These are phyloP conservation scores for fruit fly (Drosophila melanogaster) DNA, from an alignment of 1,140 invertebrate species.

Conservation along the genomic window Release_6_plus_ISO1_MT NT_033779.5:10110501-10111000, in stretches of 20 bases:
- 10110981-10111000: slow-evolving; percentile 92
- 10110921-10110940: slow-evolving; percentile 85
- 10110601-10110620: not conserved
- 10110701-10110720: slow-evolving; percentile 76
- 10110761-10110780: slow-evolving; percentile 55
- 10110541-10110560: slow-evolving; percentile 40
- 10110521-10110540: slow-evolving; percentile 32
- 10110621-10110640: not conserved
- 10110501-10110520: slow-evolving; percentile 37
- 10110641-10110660: slow-evolving; percentile 28
- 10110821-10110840: slow-evolving; percentile 59
- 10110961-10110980: slow-evolving; percentile 90
- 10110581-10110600: slow-evolving; percentile 41
- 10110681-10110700: slow-evolving; percentile 70
- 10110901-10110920: not conserved
- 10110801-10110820: slow-evolving; percentile 77
- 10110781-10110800: slow-evolving; percentile 62
- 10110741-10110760: slow-evolving; percentile 84
- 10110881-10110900: not conserved
- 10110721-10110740: slow-evolving; percentile 65
- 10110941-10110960: slow-evolving; percentile 88
- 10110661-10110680: slow-evolving; percentile 77
- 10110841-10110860: slow-evolving; percentile 35
- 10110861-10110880: slow-evolving; percentile 1
- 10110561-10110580: slow-evolving; percentile 39